Conservation (phyloP, 2,797 vertebrate species). For the Falco cherrug region DNA sequence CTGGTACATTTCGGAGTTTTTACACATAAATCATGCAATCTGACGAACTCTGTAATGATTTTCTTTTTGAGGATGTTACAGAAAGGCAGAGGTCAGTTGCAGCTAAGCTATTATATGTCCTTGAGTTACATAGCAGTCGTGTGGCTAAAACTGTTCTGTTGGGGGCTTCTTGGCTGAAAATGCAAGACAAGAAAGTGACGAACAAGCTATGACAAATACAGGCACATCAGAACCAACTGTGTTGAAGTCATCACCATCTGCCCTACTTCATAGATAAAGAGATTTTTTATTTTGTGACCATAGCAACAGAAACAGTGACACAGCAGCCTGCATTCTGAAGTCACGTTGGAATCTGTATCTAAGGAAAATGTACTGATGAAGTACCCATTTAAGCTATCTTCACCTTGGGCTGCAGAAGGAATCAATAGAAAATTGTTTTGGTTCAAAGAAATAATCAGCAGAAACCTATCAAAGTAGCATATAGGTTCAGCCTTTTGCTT, state of each 20-base stretch:
- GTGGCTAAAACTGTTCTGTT: neutral
- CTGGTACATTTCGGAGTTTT: neutral
- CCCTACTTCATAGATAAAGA: neutral
- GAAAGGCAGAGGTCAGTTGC: neutral
- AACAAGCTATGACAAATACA: neutral
- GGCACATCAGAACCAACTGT: neutral
- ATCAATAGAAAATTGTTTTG: neutral
- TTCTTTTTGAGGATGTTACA: neutral
- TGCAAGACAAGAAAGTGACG: neutral
- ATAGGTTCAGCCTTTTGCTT: neutral
- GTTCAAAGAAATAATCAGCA: neutral
- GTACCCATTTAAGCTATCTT: neutral
- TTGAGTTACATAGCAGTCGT: neutral
- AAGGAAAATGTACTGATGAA: neutral
- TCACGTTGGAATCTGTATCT: neutral
- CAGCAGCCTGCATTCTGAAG: fast-evolving
- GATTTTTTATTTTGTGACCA: neutral
- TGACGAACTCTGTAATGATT: neutral
- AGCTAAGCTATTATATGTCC: neutral
- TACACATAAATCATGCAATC: neutral
- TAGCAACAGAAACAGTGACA: neutral
- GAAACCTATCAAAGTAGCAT: neutral
- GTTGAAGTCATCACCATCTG: neutral
- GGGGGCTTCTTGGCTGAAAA: neutral
- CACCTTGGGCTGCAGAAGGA: neutral